A percentile compares a stretch with the other conserved stretches of the same genome.
Evolutionary conservation across 2,113 vertebrate species (phyloP).

Genomic region (Oxyruncus cristatus): DNA sequence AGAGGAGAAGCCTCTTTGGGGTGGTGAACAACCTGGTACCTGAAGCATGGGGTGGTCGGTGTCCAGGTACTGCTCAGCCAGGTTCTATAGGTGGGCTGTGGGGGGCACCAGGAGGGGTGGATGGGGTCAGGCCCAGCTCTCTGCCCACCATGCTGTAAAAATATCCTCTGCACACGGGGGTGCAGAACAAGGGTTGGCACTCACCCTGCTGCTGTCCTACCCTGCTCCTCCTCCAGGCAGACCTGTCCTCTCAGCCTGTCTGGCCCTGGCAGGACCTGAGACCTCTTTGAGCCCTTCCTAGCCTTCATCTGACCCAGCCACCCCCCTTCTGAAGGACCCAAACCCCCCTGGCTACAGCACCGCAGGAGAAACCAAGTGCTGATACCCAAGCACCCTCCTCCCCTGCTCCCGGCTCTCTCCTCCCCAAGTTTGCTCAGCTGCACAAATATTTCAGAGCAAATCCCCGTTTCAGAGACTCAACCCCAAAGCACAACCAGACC

Average conservation of each 20-base stretch:
- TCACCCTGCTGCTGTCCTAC: background rate
- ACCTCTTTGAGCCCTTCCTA: background rate
- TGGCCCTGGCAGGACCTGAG: background rate
- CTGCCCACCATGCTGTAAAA: fast-evolving
- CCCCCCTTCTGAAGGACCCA: background rate
- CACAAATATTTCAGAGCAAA: background rate
- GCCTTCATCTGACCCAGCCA: background rate
- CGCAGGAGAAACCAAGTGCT: fast-evolving
- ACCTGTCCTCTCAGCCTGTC: background rate
- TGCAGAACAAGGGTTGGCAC: background rate
- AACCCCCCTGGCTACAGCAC: background rate
- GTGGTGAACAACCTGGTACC: background rate
- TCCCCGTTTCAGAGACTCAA: background rate
- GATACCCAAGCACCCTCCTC: background rate
- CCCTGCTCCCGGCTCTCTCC: background rate
- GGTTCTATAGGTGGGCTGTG: background rate
- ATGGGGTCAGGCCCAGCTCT: background rate
- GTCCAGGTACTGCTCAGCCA: background rate
- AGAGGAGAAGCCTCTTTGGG: background rate
- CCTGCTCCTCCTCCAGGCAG: background rate
- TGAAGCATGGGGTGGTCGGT: too few species aligned
- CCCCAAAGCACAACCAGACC: background rate
- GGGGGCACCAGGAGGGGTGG: background rate
- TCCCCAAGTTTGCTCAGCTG: background rate
- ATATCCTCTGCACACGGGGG: fast-evolving